These are phyloP conservation scores for Anticlea derivata DNA, from an alignment of 2,888 invertebrate species.

Conservation along the genomic window DNA sequence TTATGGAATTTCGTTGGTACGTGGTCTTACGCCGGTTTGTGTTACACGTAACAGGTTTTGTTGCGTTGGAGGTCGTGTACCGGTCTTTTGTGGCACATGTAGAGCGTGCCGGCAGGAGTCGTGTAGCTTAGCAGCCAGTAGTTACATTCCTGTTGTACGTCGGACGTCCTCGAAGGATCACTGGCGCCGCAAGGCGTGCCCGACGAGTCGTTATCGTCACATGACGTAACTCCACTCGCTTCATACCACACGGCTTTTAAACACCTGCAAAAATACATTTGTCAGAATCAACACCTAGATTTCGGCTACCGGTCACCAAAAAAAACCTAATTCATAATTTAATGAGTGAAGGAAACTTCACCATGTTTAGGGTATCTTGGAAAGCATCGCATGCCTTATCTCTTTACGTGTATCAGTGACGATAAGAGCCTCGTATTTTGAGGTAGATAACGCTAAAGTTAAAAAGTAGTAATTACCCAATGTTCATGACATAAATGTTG, in stretches of 20 bases:
- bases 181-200: constrained; percentile 80
- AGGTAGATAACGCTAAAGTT: constrained; percentile 46
- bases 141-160: constrained; percentile 66
- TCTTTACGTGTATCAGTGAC: constrained; percentile 49
- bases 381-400: constrained; percentile 56
- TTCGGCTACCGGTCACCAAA: constrained; percentile 21
- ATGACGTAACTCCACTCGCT: constrained; percentile 72
- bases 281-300: constrained; percentile 16
- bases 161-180: constrained; percentile 69
- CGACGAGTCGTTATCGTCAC: constrained; percentile 68
- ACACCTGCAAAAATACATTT: constrained; percentile 45
- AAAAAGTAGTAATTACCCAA: constrained; percentile 40
- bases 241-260: constrained; percentile 44
- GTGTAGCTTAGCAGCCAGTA: constrained; percentile 59
- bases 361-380: constrained; percentile 41
- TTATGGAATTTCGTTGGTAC: constrained; percentile 48
- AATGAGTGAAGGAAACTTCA: constrained; percentile 37
- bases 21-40: constrained; percentile 58
- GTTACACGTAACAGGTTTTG: constrained; percentile 80
- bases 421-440: constrained; percentile 52
- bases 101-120: constrained; percentile 63
- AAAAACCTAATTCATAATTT: constrained; percentile 36
- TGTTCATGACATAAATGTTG: constrained; percentile 23
- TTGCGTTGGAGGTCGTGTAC: constrained; percentile 79
- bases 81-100: constrained; percentile 78